Evolutionary conservation across 2,797 vertebrate species (phyloP), one percentile per base, ranked within the genome.

Genomic region (Lateolabrax maculatus): DNA sequence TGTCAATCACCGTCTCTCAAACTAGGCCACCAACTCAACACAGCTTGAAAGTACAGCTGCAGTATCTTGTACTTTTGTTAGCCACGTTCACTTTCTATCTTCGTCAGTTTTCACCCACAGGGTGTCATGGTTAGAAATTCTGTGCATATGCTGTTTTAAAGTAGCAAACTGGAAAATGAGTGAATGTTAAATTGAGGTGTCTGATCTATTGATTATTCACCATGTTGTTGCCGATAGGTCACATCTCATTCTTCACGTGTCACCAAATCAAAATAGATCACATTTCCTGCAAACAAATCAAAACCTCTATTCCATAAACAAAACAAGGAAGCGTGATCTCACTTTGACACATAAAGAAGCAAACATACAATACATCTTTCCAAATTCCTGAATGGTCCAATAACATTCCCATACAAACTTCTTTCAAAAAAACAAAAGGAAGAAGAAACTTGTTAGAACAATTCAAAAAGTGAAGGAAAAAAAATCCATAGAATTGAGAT

Each of bases 1-100:
- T 84, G 82, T 89, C 90, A 88, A 46, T 88, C 80, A 73, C 49
- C 57, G 10, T 79, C 46, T 34, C 58, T 80, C 72, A 74, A 88
- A 84, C 63, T 73, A 69, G 67, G 81, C 84, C 71, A 78, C 81
- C 58, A 52, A 46, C 71, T 62, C 57, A 36, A 57, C 63, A 74
- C 58, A 67, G 75, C 84, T 85, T 15, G 6, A 75, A 86, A 71
- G 48, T 23, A 57, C 21, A 1, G 19, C 57, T 43, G 75, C 56
- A 48, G 48, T 25, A n/a, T 77, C 11, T 61, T 46, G 15, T 71
- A 44, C 49, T 74, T 83, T 77, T 83, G 79, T 71, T 74, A 68
- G 44, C 71, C 37, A 8, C 3, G 1, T 61, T 79, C 58, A 13
- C 27, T 74, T 58, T 69, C 21, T 58, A 29, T 76, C 58, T 25